Base-by-base conservation (phyloP, 2,797 vertebrate genomes). In the Ciconia nigra region DNA sequence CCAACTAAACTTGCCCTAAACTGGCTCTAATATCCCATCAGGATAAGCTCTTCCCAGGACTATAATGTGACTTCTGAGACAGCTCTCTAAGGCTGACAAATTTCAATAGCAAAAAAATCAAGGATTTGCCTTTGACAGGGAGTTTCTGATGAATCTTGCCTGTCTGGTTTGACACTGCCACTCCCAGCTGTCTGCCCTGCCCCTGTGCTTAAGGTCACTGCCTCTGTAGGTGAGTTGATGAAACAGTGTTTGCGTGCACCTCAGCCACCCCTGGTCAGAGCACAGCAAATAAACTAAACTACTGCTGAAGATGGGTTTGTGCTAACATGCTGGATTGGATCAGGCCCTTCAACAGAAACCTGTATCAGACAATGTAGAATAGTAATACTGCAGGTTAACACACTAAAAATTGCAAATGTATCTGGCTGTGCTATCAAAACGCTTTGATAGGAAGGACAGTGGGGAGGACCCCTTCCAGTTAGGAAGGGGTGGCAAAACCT, bases 141-240 rank as follows among this genome's bases (percentile, higher is more conserved):
- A 91, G 69, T 91, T 91, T 91, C 84, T 57, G 91, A 12, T 83
- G 79, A 89, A 87, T 95, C 96, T 74, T 86, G 89, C 52, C 61
- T 63, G 29, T 92, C 96, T 89, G 87, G 96, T 97, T 96, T 89
- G 91, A 63, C 71, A 4, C 57, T 54, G 67, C 84, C 52, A 1
- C 92, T 96, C 95, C 96, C 89, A 83, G 65, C 11, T 80, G 42
- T 46, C 78, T 91, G 89, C 82, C 89, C 83, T 96, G 71, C 63
- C 81, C 54, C 59, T 2, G 4, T 70, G 74, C 77, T 89, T 70
- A 77, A 94, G 92, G 83, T 93, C 76, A 88, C 41, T 85, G 87
- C 66, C 70, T 67, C 46, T 5, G 4, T 31, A 85, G 63, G 41
- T 39, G 74, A 83, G 61, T 7, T 94, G 78, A 73, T 1, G 6